These are phyloP conservation scores for Lagorchestes hirsutus DNA, from an alignment of 2,797 vertebrate species.

Conservation along the genomic window DNA sequence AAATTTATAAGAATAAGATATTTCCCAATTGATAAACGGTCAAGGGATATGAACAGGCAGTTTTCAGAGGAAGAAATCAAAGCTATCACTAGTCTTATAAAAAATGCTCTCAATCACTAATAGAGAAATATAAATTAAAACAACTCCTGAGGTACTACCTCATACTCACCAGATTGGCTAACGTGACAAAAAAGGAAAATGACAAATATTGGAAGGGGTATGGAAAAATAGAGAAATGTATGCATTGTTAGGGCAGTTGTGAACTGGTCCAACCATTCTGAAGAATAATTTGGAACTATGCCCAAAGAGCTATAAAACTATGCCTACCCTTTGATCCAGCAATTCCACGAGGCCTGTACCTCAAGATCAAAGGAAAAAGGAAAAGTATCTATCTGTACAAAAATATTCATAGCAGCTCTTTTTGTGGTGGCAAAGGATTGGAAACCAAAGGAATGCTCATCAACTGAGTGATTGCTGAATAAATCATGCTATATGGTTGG, in stretches of 20 bases:
- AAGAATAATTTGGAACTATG: not conserved
- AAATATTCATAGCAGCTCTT: not conserved
- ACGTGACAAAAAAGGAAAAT: not conserved
- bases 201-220: not conserved
- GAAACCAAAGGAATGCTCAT: not conserved
- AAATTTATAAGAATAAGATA: not conserved
- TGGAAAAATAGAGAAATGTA: not conserved
- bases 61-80: not conserved
- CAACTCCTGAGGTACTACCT: not conserved
- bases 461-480: not conserved
- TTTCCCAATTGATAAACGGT: not conserved
- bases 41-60: not conserved
- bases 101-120: not conserved
- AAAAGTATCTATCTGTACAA: not conserved
- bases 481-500: not conserved
- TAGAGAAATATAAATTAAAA: not conserved
- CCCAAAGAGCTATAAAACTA: not conserved
- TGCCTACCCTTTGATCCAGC: not conserved
- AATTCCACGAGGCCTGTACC: not conserved
- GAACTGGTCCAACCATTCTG: not conserved
- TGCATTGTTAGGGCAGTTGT: not conserved
- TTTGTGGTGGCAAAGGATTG: not conserved
- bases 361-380: not conserved
- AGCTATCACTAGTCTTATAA: not conserved
- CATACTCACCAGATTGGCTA: not conserved